These are phyloP conservation scores for Apis dorsata DNA, from an alignment of 1,140 invertebrate genomes.

Conservation along the genomic window DNA sequence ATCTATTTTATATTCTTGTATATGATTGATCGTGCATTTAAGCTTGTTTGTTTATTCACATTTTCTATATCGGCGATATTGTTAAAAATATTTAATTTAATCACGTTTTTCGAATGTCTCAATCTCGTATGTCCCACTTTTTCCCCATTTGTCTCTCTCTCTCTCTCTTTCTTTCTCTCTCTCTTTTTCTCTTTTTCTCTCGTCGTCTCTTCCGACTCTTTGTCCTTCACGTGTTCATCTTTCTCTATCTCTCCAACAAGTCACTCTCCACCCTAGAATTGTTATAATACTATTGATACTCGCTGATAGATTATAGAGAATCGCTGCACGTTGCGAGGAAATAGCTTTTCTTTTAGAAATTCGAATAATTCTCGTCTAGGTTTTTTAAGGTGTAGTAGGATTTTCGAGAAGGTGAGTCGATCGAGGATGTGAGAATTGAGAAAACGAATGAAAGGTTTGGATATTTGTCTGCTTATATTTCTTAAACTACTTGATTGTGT, in stretches of 20 bases:
- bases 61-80: not conserved
- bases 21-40: no score
- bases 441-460: no score
- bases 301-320: not conserved
- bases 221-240: slow-evolving; percentile 42
- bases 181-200: slow-evolving; percentile 1
- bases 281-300: not conserved
- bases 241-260: slow-evolving; percentile 35
- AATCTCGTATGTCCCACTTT: not conserved
- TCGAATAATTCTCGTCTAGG: no score
- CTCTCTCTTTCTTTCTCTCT: slow-evolving; percentile 4
- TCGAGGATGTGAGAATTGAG: no score
- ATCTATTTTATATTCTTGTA: no score
- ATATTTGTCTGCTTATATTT: no score
- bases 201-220: slow-evolving; percentile 32
- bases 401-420: no score
- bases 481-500: no score
- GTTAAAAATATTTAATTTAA: not conserved
- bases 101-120: not conserved
- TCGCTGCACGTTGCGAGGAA: no score
- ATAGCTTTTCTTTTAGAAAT: no score
- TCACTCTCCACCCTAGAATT: not conserved
- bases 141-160: slow-evolving; percentile 12
- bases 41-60: not conserved
- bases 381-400: no score